These are phyloP conservation scores for Dromococcyx pavoninus DNA, from an alignment of 2,797 vertebrate species.

Conservation along the genomic window DNA sequence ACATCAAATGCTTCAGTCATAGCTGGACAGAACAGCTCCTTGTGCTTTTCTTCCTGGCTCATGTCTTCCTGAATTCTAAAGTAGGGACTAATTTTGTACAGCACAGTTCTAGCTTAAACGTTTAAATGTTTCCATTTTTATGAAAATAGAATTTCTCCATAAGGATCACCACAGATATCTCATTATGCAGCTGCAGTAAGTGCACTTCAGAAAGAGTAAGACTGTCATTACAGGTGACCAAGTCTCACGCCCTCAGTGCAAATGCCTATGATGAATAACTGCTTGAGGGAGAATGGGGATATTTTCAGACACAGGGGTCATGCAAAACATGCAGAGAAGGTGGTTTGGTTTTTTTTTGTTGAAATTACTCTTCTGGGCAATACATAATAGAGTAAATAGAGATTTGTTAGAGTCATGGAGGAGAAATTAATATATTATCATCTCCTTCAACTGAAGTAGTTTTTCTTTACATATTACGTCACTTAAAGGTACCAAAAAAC, in stretches of 20 bases:
- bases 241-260: not conserved
- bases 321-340: not conserved
- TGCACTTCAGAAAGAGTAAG: not conserved
- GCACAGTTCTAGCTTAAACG: not conserved
- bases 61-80: not conserved
- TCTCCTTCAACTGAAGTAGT: not conserved
- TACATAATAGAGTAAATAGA: not conserved
- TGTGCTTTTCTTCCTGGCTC: not conserved
- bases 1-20: not conserved
- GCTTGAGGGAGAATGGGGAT: not conserved
- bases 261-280: rapidly evolving
- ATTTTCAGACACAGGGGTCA: not conserved
- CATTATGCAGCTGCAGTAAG: not conserved
- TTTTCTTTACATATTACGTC: not conserved
- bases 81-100: not conserved
- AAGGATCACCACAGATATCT: not conserved
- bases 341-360: not conserved
- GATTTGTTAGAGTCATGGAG: not conserved
- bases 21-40: not conserved
- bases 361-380: not conserved
- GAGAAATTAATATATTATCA: not conserved
- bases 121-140: not conserved
- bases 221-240: not conserved
- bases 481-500: not conserved
- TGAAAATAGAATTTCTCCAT: not conserved